These are phyloP conservation scores for Montipora efflorescens DNA, from an alignment of 64 coral and sea anemone species.

Conservation along the genomic window DNA sequence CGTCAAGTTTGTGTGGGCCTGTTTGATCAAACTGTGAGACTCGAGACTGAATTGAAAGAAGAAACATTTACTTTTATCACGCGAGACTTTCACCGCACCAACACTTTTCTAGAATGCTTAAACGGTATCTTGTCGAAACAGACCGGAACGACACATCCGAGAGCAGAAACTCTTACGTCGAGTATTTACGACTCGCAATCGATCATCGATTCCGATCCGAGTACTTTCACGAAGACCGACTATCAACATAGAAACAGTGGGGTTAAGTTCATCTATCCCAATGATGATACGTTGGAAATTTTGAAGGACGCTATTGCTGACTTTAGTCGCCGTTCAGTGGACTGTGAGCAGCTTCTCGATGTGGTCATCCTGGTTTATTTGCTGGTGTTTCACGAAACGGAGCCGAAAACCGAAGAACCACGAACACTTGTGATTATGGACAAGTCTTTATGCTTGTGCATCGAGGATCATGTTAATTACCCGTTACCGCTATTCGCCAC, in stretches of 20 bases:
- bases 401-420: conserved; percentile 60
- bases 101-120: conserved; percentile 80
- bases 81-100: conserved; percentile 89
- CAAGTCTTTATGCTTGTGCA: conserved; percentile 83
- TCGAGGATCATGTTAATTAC: conserved; percentile 95
- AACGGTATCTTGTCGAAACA: conserved; percentile 79
- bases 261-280: conserved; percentile 88
- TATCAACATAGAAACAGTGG: conserved; percentile 73
- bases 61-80: conserved; percentile 95
- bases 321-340: conserved; percentile 71
- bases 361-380: conserved; percentile 90
- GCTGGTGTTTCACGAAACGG: conserved; percentile 80
- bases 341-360: conserved; percentile 64
- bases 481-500: conserved; percentile 92
- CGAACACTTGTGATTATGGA: conserved; percentile 93
- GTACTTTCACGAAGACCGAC: conserved; percentile 45
- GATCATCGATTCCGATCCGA: conserved; percentile 6
- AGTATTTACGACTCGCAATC: conserved; percentile 93
- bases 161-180: background rate
- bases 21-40: conserved; percentile 96
- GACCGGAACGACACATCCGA: background rate
- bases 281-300: conserved; percentile 93
- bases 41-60: conserved; percentile 80
- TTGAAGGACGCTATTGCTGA: conserved; percentile 84
- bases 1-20: conserved; percentile 95